Evolutionary conservation across 2,888 invertebrate genomes (phyloP).

Genomic region (Polyommatus iphigenia): DNA sequence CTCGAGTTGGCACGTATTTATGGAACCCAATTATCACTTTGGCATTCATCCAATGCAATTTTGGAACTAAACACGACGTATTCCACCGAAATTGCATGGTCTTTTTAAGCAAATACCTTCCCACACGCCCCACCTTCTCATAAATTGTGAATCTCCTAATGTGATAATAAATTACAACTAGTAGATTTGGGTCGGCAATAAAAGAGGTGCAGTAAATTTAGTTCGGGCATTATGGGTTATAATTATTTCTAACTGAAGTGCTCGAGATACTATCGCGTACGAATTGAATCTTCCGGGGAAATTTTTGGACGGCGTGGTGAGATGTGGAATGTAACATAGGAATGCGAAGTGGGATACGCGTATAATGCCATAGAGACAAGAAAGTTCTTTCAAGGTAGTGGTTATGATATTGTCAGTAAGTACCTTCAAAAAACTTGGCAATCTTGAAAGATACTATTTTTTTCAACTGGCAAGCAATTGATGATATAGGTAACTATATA

Average conservation of each 20-base stretch:
- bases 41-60: slow-evolving; percentile 45
- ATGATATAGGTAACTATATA: too few species aligned
- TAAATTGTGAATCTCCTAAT: slow-evolving; percentile 41
- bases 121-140: slow-evolving; percentile 34
- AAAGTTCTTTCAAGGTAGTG: neutral
- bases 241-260: slow-evolving; percentile 28
- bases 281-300: neutral
- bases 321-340: neutral
- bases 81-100: slow-evolving; percentile 41
- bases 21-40: slow-evolving; percentile 46
- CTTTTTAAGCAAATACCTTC: slow-evolving; percentile 41
- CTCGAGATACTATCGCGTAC: neutral
- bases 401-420: neutral
- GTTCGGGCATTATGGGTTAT: slow-evolving; percentile 13
- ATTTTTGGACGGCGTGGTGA: neutral
- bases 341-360: neutral
- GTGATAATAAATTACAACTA: slow-evolving; percentile 41
- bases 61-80: slow-evolving; percentile 44
- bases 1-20: slow-evolving; percentile 45
- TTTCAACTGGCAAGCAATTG: neutral
- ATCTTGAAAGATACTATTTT: neutral
- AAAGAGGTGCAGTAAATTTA: slow-evolving; percentile 25
- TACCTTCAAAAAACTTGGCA: neutral
- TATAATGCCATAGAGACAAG: neutral
- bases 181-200: slow-evolving; percentile 32